phyloP scores from a whole-genome alignment of 2,888 invertebrate genomes.

The Diplolepis rosae region DNA sequence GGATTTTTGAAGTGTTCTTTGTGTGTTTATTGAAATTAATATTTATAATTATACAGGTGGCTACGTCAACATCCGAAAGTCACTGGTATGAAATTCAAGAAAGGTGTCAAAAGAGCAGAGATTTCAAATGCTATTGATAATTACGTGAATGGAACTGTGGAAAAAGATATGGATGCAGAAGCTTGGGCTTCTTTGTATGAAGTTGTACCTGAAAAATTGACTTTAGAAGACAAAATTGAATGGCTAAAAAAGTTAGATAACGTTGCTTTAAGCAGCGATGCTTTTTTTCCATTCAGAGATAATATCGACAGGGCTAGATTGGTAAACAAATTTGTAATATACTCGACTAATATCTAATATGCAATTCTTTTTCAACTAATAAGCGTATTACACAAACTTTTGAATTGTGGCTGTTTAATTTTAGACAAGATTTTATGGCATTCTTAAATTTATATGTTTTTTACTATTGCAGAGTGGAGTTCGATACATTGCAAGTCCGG shows the following conservation, averaged over 20 bases:
- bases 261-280: constrained; percentile 91
- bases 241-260: constrained; percentile 84
- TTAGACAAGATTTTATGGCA: too few relatives aligned
- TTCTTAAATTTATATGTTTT: neutral
- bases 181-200: constrained; percentile 86
- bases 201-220: constrained; percentile 82
- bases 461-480: constrained; percentile 88
- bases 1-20: neutral
- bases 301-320: constrained; percentile 94
- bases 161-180: constrained; percentile 87
- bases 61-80: constrained; percentile 93
- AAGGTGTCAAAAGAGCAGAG: constrained; percentile 91
- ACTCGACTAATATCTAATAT: constrained; percentile 5
- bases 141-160: constrained; percentile 93
- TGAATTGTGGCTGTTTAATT: neutral
- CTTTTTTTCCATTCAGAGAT: constrained; percentile 98
- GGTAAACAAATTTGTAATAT: constrained; percentile 79
- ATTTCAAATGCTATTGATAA: constrained; percentile 97
- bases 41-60: constrained; percentile 79
- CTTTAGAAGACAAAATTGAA: constrained; percentile 79
- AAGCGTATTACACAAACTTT: neutral
- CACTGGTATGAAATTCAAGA: constrained; percentile 86
- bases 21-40: neutral
- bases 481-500: constrained; percentile 92
- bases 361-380: neutral